Conservation (phyloP, 2,797 vertebrate genomes). For the Cirrhinus mrigala region DNA sequence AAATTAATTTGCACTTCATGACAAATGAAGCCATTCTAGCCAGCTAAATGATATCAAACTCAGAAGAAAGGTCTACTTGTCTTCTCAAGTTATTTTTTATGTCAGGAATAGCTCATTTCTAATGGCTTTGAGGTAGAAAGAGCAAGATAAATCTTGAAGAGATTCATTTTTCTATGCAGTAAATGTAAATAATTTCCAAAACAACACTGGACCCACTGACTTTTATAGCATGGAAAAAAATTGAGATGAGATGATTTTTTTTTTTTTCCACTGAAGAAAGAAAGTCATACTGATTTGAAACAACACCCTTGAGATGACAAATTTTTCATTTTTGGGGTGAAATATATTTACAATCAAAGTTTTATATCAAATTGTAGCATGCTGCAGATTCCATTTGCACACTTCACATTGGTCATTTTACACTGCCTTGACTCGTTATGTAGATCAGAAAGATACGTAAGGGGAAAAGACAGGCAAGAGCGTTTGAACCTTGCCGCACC, state of each 20-base stretch:
- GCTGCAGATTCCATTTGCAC: background rate
- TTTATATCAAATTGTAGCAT: background rate
- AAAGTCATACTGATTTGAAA: constrained; percentile 4
- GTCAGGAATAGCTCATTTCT: background rate
- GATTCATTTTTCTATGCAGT: background rate
- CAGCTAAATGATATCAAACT: constrained; percentile 8
- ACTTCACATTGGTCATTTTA: constrained; percentile 4
- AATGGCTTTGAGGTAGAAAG: background rate
- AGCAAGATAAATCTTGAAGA: background rate
- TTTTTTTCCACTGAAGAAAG: background rate
- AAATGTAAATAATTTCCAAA: background rate
- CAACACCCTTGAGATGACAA: background rate
- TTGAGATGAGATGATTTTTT: too few relatives aligned
- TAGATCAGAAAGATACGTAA: background rate
- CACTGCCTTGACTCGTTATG: background rate
- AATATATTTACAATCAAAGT: background rate
- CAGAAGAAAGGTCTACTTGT: constrained; percentile 8
- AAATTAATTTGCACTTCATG: constrained; percentile 18
- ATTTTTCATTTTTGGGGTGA: background rate
- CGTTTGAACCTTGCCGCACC: background rate
- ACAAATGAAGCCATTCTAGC: constrained; percentile 13
- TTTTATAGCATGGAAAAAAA: background rate
- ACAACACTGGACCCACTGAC: background rate
- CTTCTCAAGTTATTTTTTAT: background rate
- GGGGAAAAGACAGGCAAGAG: background rate